phyloP scores from a whole-genome alignment of 2,113 vertebrate species.

The Stictonetta naevosa region DNA sequence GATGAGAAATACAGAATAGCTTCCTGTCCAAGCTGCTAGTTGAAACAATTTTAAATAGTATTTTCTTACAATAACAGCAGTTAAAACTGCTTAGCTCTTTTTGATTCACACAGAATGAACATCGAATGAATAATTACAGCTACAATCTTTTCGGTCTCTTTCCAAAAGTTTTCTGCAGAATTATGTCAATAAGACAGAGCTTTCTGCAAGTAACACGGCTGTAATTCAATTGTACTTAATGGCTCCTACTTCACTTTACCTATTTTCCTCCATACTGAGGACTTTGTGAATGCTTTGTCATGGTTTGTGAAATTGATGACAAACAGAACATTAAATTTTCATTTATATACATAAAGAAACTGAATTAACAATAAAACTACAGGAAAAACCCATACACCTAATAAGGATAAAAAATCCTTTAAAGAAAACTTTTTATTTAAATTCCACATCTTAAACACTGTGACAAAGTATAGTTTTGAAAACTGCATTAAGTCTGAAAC shows the following conservation, averaged over 20 bases:
- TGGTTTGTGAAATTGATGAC: not conserved
- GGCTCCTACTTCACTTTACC: not conserved
- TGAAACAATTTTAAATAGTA: not conserved
- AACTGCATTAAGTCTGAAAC: not conserved
- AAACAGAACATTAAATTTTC: not conserved
- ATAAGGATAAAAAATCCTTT: not conserved
- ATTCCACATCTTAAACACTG: not conserved
- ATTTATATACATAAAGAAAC: not conserved
- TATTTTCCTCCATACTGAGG: not conserved
- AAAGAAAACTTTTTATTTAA: not conserved
- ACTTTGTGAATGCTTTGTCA: not conserved
- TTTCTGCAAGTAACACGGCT: not conserved
- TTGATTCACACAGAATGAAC: not conserved
- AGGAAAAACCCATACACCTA: not conserved
- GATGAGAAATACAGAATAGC: not conserved
- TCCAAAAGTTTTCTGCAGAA: constrained; percentile 6
- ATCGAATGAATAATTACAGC: constrained; percentile 23
- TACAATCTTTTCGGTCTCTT: constrained; percentile 15
- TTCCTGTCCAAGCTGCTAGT: constrained; percentile 19
- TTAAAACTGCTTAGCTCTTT: not conserved
- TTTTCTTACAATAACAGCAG: not conserved
- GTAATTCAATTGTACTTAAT: constrained; percentile 5
- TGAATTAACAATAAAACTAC: not conserved
- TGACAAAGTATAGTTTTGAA: not conserved
- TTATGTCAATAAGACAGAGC: not conserved